Evolutionary conservation across 1,140 invertebrate genomes (phyloP).

Genomic region (Caenorhabditis remanei): DNA sequence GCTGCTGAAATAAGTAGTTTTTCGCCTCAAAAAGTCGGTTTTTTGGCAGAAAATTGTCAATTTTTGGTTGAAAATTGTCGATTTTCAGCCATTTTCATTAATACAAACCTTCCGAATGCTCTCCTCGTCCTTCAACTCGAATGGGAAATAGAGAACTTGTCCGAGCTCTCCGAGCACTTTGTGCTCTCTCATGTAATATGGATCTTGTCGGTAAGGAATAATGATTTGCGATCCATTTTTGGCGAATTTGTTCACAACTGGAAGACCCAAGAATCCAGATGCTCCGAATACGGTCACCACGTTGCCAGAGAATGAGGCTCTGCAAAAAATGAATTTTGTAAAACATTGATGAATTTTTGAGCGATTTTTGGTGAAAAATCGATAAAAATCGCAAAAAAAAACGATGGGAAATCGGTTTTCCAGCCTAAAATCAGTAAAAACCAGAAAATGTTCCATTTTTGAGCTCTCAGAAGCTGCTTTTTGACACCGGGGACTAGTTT

Average conservation of each 20-base stretch:
- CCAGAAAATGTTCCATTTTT: too few species aligned
- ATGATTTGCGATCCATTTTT: slow-evolving; percentile 85
- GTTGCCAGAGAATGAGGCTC: slow-evolving; percentile 94
- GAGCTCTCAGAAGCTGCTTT: too few species aligned
- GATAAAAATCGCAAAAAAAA: too few species aligned
- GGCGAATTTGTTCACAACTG: slow-evolving; percentile 87
- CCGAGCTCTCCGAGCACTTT: slow-evolving; percentile 93
- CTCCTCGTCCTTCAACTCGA: slow-evolving; percentile 86
- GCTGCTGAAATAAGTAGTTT: too few species aligned
- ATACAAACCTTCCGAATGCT: slow-evolving; percentile 61
- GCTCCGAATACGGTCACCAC: slow-evolving; percentile 97
- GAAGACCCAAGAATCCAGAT: slow-evolving; percentile 88
- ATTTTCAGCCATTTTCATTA: too few species aligned
- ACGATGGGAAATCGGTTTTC: too few species aligned
- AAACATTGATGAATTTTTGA: not conserved
- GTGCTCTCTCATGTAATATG: slow-evolving; percentile 84
- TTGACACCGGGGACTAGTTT: too few species aligned
- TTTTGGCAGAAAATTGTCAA: not conserved
- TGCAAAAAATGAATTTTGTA: slow-evolving; percentile 78
- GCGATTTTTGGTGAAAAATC: not conserved
- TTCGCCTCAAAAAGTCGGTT: not conserved
- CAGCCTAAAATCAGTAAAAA: too few species aligned
- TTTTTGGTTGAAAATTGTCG: too few species aligned
- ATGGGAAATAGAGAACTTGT: slow-evolving; percentile 89
- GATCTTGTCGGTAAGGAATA: slow-evolving; percentile 87